These are phyloP conservation scores for Subanguina moxae DNA, from an alignment of 1,140 invertebrate species.

Conservation along the genomic window DNA sequence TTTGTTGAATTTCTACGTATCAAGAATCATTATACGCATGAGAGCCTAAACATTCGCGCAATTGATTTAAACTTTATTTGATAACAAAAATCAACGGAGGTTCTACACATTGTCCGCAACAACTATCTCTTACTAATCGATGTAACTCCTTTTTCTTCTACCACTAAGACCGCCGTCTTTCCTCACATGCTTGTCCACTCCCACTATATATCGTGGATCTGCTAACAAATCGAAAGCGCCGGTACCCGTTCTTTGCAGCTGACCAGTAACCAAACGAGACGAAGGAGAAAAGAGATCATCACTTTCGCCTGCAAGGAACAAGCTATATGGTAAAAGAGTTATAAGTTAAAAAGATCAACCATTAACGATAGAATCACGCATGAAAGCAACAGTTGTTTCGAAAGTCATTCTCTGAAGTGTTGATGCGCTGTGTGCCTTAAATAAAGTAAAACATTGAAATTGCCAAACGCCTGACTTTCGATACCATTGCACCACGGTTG, in stretches of 20 bases:
- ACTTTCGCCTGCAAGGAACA: constrained; percentile 63
- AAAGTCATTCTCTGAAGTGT: constrained; percentile 97
- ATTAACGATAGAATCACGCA: constrained; percentile 73
- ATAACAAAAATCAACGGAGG: no score
- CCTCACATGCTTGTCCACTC: background rate
- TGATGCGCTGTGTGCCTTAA: constrained; percentile 71
- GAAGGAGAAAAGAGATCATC: constrained; percentile 82
- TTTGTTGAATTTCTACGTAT: no score
- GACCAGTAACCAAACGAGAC: constrained; percentile 79
- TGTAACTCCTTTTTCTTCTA: no score
- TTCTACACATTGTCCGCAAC: no score
- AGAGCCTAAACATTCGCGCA: no score
- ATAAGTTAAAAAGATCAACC: constrained; percentile 55
- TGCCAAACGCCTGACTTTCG: no score
- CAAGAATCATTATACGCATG: no score
- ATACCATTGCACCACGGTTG: constrained; percentile 77
- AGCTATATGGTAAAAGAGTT: background rate
- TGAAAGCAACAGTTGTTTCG: constrained; percentile 82
- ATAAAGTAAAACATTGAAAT: no score
- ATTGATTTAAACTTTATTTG: no score
- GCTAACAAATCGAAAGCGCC: constrained; percentile 69
- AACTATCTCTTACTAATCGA: no score
- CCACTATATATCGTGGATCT: constrained; percentile 23
- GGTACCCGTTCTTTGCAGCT: constrained; percentile 77
- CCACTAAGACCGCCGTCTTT: no score